Conservation (phyloP, 2,888 invertebrate genomes). For the Torymus auratus region DNA sequence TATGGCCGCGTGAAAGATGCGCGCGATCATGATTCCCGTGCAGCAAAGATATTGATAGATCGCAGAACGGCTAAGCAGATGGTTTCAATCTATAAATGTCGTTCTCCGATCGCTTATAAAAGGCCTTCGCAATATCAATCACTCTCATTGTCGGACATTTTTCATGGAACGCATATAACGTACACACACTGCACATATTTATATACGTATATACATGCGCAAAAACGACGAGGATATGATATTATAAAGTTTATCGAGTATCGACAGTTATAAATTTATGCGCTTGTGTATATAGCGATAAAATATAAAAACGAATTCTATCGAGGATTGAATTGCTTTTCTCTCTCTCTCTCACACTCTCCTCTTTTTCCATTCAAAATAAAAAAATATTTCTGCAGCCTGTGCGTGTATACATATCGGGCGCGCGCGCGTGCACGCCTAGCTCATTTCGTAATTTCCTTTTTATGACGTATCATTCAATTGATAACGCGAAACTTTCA, state of each 20-base stretch:
- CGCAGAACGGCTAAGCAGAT: slow-evolving; percentile 13
- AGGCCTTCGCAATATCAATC: slow-evolving; percentile 1
- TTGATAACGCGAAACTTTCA: slow-evolving; percentile 43
- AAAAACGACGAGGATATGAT: neutral
- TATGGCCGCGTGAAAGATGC: neutral
- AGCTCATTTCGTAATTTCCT: slow-evolving; percentile 34
- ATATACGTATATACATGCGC: neutral
- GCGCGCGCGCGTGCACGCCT: too few species aligned
- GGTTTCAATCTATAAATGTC: slow-evolving; percentile 25
- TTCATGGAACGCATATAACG: too few species aligned
- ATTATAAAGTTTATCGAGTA: slow-evolving; percentile 13
- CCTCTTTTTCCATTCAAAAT: neutral
- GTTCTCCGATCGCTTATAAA: neutral
- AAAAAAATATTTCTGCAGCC: neutral
- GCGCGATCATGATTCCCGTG: slow-evolving; percentile 11
- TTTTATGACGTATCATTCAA: slow-evolving; percentile 39
- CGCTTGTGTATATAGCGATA: neutral
- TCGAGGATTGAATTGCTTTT: too few species aligned
- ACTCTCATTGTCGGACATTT: neutral
- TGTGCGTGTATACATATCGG: neutral
- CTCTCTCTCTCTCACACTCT: too few species aligned
- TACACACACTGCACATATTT: too few species aligned
- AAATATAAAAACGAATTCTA: neutral
- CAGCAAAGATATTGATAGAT: slow-evolving; percentile 14
- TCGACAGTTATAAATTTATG: slow-evolving; percentile 1